Conservation (phyloP, 1,140 invertebrate species). For the Sinonovacula constricta region DNA sequence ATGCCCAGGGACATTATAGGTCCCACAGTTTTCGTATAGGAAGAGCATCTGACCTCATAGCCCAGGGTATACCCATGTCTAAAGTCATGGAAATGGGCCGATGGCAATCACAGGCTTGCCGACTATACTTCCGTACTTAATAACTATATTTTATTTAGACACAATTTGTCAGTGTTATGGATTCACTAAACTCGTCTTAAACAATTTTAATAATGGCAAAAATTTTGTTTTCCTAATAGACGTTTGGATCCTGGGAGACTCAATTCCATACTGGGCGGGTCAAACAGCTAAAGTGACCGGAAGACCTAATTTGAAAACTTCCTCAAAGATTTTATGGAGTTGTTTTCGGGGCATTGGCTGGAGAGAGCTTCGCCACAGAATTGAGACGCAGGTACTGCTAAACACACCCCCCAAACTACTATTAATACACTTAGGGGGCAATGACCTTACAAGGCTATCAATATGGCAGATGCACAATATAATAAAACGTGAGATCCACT, state of each 20-base stretch:
- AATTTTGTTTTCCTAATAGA: neutral
- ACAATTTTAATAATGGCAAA: no score
- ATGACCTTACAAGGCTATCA: neutral
- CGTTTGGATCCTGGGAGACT: neutral
- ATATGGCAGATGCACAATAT: neutral
- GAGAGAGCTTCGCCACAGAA: neutral
- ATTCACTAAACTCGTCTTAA: neutral
- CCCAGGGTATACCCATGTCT: neutral
- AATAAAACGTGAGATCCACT: neutral
- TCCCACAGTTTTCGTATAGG: slow-evolving; percentile 10
- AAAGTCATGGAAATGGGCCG: neutral
- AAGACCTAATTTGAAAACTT: neutral
- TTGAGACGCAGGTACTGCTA: neutral
- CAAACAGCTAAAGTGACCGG: neutral
- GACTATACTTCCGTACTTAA: neutral
- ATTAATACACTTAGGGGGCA: neutral
- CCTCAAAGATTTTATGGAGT: neutral
- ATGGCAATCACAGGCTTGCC: slow-evolving; percentile 13
- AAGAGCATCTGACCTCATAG: slow-evolving; percentile 8
- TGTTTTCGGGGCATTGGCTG: no score
- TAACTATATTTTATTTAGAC: neutral
- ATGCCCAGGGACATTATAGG: neutral
- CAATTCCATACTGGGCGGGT: neutral
- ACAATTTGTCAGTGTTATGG: neutral
- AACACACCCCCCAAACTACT: neutral